phyloP scores from a whole-genome alignment of 2,113 vertebrate genomes.

The Saguinus imperator region DNA sequence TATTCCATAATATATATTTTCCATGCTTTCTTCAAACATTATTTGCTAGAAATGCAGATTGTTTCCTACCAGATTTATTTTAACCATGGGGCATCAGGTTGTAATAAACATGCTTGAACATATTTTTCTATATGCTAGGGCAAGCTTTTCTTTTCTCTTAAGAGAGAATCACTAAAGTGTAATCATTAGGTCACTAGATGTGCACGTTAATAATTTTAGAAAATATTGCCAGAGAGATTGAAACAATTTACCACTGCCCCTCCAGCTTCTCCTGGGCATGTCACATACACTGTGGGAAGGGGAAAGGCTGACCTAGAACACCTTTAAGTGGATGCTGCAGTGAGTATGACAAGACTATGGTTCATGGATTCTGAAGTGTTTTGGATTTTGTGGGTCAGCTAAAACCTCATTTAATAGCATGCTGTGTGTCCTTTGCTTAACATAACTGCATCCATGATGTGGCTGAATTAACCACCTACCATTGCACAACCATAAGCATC shows the following conservation, averaged over 20 bases:
- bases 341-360: background rate
- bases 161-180: background rate
- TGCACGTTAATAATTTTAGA: background rate
- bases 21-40: background rate
- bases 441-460: background rate
- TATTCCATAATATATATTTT: background rate
- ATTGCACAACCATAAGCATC: background rate
- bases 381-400: constrained; percentile 11
- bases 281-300: background rate
- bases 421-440: background rate
- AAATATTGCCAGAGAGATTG: background rate
- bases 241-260: background rate
- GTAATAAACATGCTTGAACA: background rate
- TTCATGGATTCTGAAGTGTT: background rate
- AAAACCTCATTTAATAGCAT: background rate
- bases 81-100: background rate
- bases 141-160: background rate
- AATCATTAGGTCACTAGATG: background rate
- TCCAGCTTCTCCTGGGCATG: background rate
- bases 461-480: background rate
- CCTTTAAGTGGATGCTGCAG: background rate
- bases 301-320: background rate
- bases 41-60: background rate
- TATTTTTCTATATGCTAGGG: background rate
- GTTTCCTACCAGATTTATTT: background rate